Base-by-base conservation (phyloP, 2,113 vertebrate species). In the Microcebus tavaratra region DNA sequence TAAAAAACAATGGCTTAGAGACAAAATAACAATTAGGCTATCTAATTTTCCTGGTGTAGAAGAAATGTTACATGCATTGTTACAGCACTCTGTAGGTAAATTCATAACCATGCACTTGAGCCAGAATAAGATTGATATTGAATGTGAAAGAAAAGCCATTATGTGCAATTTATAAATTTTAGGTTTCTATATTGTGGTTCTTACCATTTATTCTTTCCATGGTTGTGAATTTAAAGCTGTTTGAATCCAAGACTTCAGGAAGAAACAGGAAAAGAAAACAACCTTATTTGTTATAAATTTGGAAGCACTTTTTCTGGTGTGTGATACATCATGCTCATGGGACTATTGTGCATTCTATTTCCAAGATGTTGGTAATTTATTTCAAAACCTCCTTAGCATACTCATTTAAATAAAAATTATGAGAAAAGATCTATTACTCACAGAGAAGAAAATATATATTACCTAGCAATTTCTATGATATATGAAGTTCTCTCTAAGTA, bases 391-490 rank as follows among this genome's bases (percentile, higher is more conserved):
- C 42, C 63, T 95, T 59, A 96, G 76, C 39, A 96, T 79, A 91
- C 10, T 92, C 73, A 95, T 79, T 75, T 94, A 73, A 97, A 89
- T 91, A 94, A 88, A 96, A 92, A 91, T 84, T 88, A 76, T 79
- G 34, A 90, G 36, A 68, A 96, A 72, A 23, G 7, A 53, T 9
- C 42, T 63, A 79, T 73, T 96, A 82, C 42, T 96, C 70, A 65
- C 57, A 21, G 95, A 17, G 11, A 85, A 94, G 9, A 85, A 96
- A 95, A 78, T 39, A 92, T 34, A 48, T 1, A 73, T 12, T 80
- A 63, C 15, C 23, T 82, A 90, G 31, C 86, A 82, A 88, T 39
- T 87, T 20, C 36, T 70, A 9, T 63, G 55, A 96, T 65, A 67
- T 78, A 59, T 57, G 10, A 63, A 8, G 57, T 68, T 91, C 27